Evolutionary conservation across 2,888 invertebrate species (phyloP).

Genomic region (Galerucella pusilla): DNA sequence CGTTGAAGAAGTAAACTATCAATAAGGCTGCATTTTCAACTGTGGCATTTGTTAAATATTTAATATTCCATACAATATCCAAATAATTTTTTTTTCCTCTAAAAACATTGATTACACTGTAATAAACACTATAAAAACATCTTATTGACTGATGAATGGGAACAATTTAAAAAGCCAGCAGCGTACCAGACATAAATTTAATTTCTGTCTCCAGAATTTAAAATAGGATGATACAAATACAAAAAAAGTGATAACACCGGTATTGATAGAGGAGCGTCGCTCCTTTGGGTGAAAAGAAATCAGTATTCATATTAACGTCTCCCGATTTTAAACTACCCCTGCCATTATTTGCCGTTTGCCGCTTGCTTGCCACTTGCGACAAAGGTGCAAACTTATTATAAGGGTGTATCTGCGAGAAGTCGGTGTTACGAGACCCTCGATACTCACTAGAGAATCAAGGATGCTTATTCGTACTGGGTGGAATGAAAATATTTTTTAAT

Average conservation of each 20-base stretch:
- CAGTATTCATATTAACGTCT: slow-evolving; percentile 63
- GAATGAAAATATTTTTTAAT: slow-evolving; percentile 1
- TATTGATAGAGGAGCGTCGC: slow-evolving; percentile 54
- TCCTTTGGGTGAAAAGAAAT: slow-evolving; percentile 48
- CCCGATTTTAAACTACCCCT: slow-evolving; percentile 57
- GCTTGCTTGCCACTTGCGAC: slow-evolving; percentile 49
- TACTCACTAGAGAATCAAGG: slow-evolving; percentile 57
- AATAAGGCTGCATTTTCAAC: too few species aligned
- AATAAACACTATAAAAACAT: not conserved
- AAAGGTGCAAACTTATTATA: slow-evolving; percentile 65
- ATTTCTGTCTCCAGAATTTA: slow-evolving; percentile 50
- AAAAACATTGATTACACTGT: not conserved
- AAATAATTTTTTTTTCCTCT: not conserved
- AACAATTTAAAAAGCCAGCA: slow-evolving; percentile 44
- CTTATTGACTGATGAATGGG: slow-evolving; percentile 31
- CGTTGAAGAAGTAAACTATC: too few species aligned
- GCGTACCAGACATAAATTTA: slow-evolving; percentile 49
- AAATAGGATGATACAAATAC: slow-evolving; percentile 52
- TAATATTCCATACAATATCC: too few species aligned
- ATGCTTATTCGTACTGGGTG: slow-evolving; percentile 58
- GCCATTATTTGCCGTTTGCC: slow-evolving; percentile 43
- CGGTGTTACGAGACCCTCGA: slow-evolving; percentile 62
- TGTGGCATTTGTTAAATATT: too few species aligned
- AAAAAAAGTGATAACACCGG: slow-evolving; percentile 56
- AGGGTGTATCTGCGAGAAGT: slow-evolving; percentile 62